Evolutionary conservation across 2,797 vertebrate genomes (phyloP), one percentile per base, ranked within the genome.

Genomic region (Dipus sagitta): DNA sequence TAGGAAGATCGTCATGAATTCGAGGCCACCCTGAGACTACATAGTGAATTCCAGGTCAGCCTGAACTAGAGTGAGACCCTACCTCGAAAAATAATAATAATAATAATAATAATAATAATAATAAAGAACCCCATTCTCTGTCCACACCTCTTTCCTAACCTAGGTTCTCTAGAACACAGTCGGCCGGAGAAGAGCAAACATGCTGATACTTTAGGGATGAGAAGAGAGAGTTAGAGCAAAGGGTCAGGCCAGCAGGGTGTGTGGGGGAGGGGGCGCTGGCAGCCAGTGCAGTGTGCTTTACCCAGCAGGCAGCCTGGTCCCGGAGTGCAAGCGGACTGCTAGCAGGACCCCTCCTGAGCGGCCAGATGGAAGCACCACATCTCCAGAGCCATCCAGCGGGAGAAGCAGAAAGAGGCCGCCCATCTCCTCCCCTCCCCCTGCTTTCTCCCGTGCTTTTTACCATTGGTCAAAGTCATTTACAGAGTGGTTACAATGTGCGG

Each of bases 131-230:
- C 20, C 17, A 21, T 70, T 87, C 81, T 91, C 38, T 70, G 74
- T 74, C 14, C 26, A 82, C 52, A 76, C 10, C 82, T 76, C 86
- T 92, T 84, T 83, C 9, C 38, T 84, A 64, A 86, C n/a, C n/a
- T n/a, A 70, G 72, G 34, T 62, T 78, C 75, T 38, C 65, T 78
- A 54, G 85, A 86, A 74, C 47, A 60, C 21, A 20, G 60, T 64
- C 67, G 67, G 54, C 17, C 72, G 24, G 26, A 82, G 65, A 71
- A 83, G 75, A 84, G 83, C 64, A 58, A 60, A 23, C 47, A 70
- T 79, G 42, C 62, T 71, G 68, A 83, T 79, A 62, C 21, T 89
- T 86, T 95, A 42, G 3, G 78, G 38, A 72, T 70, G 38, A 21
- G 80, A 79, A 30, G 11, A 77, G 62, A 62, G 70, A 34, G n/a